Conservation (phyloP, 2,888 invertebrate genomes). For the Phaedon cochleariae region DNA sequence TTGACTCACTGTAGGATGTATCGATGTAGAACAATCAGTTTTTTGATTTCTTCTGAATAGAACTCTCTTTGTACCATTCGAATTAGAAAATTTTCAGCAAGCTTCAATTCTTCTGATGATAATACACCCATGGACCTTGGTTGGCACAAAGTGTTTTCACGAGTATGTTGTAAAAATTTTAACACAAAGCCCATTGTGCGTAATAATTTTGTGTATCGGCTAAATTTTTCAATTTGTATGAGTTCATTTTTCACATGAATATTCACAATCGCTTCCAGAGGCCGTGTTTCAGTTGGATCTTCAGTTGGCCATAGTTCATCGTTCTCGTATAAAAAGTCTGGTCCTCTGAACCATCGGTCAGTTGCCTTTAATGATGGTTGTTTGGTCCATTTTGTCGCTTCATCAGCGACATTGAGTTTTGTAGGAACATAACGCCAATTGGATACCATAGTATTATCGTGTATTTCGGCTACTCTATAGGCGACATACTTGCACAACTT, state of each 20-base stretch:
- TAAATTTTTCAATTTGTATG: not conserved
- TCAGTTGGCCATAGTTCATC: not conserved
- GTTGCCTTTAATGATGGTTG: not conserved
- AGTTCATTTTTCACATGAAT: not conserved
- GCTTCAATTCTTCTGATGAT: not conserved
- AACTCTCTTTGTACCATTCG: not conserved
- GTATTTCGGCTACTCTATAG: constrained; percentile 41
- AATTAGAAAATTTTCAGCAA: no score
- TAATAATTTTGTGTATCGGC: not conserved
- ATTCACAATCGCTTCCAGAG: not conserved
- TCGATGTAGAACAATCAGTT: not conserved
- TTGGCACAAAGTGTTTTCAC: not conserved
- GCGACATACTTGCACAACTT: constrained; percentile 45
- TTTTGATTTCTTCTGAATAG: not conserved
- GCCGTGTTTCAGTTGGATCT: not conserved
- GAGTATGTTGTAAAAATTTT: not conserved
- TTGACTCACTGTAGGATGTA: not conserved
- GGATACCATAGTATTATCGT: constrained; percentile 20
- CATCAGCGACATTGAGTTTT: constrained; percentile 42
- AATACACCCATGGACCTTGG: not conserved
- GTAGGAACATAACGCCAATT: constrained; percentile 45
- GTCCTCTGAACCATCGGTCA: constrained; percentile 6
- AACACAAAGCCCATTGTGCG: not conserved
- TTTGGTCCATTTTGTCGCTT: constrained; percentile 33
- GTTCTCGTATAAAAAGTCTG: no score